Base-by-base conservation (phyloP, 2,113 vertebrate species). In the Rousettus leschenaultii region DNA sequence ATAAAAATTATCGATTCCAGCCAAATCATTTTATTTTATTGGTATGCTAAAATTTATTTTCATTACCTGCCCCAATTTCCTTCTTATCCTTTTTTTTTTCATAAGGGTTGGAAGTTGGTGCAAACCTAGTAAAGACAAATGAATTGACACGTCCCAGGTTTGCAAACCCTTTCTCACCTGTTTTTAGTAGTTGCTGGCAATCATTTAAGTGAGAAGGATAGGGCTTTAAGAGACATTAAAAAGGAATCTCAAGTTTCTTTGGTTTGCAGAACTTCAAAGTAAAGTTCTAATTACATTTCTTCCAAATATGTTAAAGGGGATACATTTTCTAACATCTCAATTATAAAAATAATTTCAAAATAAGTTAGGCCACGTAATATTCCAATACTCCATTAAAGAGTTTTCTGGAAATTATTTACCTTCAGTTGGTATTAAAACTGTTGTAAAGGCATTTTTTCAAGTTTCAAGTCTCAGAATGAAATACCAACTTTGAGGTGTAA, bases 391-490 rank as follows among this genome's bases (percentile, higher is more conserved):
- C 61, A 75, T 35, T 77, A 63, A 86, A 89, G 21, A 38, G 55
- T 79, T n/a, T 21, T 83, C 14, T 91, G 45, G 40, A 51, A 88
- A 75, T 89, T 90, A 40, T 94, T 68, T 74, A 38, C 35, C 19
- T 83, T 75, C 51, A 43, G 38, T 89, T 71, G 21, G 22, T 89
- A 57, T 19, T 74, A 53, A 59, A 21, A 74, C 68, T 51, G 1
- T 51, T 43, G 3, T 80, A 82, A 88, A 79, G 14, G 7, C 13
- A 6, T 59, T 70, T 84, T 18, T 74, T 70, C 24, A 55, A n/a
- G 18, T 68, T 92, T 83, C 51, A 57, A 59, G 13, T 79, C 43
- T 93, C 63, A 70, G 71, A 96, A 86, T 63, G 48, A 92, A 95
- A 83, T 7, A 26, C 26, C 57, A 59, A 24, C 12, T 55, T 80